Evolutionary conservation across 2,797 vertebrate genomes (phyloP).

Genomic region (Gobio occitaniae): DNA sequence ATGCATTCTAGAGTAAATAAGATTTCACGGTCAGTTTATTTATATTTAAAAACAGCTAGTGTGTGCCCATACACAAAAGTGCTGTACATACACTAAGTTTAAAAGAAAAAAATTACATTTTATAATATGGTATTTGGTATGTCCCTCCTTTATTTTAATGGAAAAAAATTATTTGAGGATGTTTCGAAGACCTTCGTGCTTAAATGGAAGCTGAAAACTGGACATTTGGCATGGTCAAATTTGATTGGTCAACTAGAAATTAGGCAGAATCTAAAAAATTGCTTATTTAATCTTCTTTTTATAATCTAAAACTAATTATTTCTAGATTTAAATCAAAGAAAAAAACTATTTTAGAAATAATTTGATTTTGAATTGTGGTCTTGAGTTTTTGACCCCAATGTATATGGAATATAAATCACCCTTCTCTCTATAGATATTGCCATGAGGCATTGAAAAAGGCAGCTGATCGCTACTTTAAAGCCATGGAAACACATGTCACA

Average conservation of each 20-base stretch:
- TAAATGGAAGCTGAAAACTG: not conserved
- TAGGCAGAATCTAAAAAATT: not conserved
- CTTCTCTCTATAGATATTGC: not conserved
- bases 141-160: not conserved
- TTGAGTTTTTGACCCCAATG: not conserved
- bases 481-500: conserved; percentile 66
- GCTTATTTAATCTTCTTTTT: not conserved
- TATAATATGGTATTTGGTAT: not conserved
- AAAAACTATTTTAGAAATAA: no score
- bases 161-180: not conserved
- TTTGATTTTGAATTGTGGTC: not conserved
- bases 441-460: not conserved
- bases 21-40: no score
- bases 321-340: not conserved
- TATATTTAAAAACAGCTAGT: no score
- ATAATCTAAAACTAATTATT: not conserved
- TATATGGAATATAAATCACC: no score
- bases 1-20: not conserved
- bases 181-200: not conserved
- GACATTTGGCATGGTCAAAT: not conserved
- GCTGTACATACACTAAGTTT: no score
- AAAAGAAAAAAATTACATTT: not conserved
- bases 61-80: no score
- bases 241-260: not conserved
- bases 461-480: not conserved